Evolutionary conservation across 2,888 invertebrate species (phyloP).

Genomic region (Trissolcus japonicus): DNA sequence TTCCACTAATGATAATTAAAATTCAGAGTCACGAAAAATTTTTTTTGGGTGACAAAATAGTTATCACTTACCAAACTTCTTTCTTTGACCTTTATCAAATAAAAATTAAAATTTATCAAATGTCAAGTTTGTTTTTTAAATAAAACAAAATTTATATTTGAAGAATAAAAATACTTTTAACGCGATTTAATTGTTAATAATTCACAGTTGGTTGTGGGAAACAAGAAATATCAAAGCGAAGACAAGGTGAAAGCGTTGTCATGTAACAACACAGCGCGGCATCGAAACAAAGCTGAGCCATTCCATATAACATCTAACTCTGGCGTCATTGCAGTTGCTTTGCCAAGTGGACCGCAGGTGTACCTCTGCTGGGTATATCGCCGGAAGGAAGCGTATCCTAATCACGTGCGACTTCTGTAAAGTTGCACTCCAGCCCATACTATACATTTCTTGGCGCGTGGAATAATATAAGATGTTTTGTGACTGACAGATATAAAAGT

Average conservation of each 20-base stretch:
- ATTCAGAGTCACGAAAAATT: no score
- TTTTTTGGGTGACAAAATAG: no score
- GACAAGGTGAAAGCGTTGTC: slow-evolving; percentile 18
- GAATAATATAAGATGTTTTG: slow-evolving; percentile 51
- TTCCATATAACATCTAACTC: slow-evolving; percentile 50
- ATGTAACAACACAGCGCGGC: slow-evolving; percentile 35
- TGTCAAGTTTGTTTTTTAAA: no score
- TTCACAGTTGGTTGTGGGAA: no score
- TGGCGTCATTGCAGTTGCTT: slow-evolving; percentile 51
- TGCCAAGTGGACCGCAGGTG: slow-evolving; percentile 58
- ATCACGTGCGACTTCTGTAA: slow-evolving; percentile 58
- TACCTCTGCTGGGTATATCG: slow-evolving; percentile 55
- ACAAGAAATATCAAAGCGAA: no score
- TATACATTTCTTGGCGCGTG: slow-evolving; percentile 45
- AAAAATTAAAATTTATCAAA: no score
- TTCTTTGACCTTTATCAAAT: no score
- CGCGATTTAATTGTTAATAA: no score
- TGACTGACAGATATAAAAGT: slow-evolving; percentile 36
- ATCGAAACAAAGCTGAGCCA: slow-evolving; percentile 51
- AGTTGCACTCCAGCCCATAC: slow-evolving; percentile 43
- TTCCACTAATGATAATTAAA: no score
- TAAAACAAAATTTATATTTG: no score
- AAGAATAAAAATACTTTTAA: no score
- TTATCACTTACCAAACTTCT: no score
- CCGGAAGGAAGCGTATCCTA: slow-evolving; percentile 62